A percentile compares a stretch with the other conserved stretches of the same genome.
These are phyloP conservation scores for Enteromius thamalakanensis DNA, from an alignment of 2,797 vertebrate species.

Conservation along the genomic window DNA sequence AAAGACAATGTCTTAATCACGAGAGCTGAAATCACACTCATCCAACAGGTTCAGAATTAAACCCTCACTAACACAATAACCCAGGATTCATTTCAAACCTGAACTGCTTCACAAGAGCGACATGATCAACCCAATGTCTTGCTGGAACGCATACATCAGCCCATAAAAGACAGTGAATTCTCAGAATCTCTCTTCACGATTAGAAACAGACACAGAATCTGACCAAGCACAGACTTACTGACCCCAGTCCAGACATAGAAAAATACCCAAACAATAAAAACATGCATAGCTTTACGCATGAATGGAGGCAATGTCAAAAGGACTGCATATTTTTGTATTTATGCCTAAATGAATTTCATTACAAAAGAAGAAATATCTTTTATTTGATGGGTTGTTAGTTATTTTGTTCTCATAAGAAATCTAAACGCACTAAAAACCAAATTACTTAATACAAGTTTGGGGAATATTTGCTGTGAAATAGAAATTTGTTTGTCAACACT, in stretches of 20 bases:
- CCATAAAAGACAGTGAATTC: conserved; percentile 38
- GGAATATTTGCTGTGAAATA: neutral
- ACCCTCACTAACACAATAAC: neutral
- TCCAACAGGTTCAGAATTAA: conserved; percentile 9
- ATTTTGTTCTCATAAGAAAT: too few relatives aligned
- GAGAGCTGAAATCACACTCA: conserved; percentile 11
- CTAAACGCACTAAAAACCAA: too few relatives aligned
- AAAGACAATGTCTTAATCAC: neutral
- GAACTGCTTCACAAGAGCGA: conserved; percentile 15
- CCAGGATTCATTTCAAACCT: neutral
- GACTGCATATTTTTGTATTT: neutral
- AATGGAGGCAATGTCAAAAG: neutral
- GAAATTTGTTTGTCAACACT: neutral
- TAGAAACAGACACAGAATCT: conserved; percentile 43
- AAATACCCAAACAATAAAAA: conserved; percentile 30
- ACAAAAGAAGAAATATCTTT: neutral
- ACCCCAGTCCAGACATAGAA: conserved; percentile 24
- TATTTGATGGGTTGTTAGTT: too few relatives aligned
- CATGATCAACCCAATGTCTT: conserved; percentile 5
- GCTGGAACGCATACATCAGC: conserved; percentile 23
- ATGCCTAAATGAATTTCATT: neutral
- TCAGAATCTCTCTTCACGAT: conserved; percentile 34
- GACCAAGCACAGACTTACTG: conserved; percentile 26
- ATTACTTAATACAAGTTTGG: too few relatives aligned
- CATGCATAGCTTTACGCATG: neutral